phyloP scores from a whole-genome alignment of 1,140 invertebrate genomes.

The Polyergus mexicanus region DNA sequence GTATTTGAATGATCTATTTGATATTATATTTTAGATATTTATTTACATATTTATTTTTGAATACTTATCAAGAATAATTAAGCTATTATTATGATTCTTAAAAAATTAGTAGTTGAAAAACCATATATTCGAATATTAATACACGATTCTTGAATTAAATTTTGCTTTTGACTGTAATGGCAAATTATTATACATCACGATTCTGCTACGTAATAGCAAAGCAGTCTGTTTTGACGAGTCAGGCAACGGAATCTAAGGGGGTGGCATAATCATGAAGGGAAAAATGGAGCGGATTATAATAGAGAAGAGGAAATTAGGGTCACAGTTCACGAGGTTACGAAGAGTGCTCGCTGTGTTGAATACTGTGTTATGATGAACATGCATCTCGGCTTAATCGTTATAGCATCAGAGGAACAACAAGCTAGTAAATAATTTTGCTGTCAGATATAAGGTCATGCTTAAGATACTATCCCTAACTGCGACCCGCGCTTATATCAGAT shows the following conservation, averaged over 20 bases:
- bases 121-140: neutral
- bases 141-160: neutral
- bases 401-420: conserved; percentile 35
- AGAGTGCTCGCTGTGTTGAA: conserved; percentile 44
- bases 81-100: neutral
- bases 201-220: conserved; percentile 14
- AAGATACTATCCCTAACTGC: neutral
- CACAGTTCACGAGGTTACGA: conserved; percentile 69
- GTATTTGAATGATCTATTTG: neutral
- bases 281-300: conserved; percentile 64
- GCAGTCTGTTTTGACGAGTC: conserved; percentile 23
- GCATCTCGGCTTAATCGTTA: conserved; percentile 25
- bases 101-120: neutral
- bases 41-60: neutral
- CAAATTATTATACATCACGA: neutral
- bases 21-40: neutral
- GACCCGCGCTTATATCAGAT: neutral
- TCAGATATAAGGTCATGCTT: neutral
- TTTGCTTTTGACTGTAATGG: neutral
- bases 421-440: conserved; percentile 13
- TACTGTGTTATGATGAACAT: conserved; percentile 65
- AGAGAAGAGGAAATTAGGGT: conserved; percentile 67
- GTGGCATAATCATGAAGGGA: neutral
- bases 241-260: conserved; percentile 25
- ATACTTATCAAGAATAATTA: neutral